Percentiles rank a stretch among this genome's conserved stretches.
Conservation (phyloP, 2,888 invertebrate species). For the Dryococelus australis region DNA sequence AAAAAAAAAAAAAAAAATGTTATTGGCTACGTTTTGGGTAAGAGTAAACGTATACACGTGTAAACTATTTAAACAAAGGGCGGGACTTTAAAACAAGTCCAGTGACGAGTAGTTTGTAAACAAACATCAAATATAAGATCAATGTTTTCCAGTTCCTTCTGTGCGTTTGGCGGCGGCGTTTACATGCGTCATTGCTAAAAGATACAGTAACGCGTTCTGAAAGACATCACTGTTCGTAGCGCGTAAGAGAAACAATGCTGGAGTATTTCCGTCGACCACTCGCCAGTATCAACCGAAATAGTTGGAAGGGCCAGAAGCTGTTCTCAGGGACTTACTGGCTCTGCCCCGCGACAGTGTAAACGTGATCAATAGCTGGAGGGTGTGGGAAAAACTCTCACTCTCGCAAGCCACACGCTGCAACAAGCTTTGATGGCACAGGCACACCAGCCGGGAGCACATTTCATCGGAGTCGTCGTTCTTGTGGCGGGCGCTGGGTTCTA, state of each 20-base stretch:
- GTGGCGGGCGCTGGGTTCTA: too few relatives aligned
- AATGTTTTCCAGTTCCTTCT: too few relatives aligned
- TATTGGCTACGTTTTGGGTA: too few relatives aligned
- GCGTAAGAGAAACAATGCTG: neutral
- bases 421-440: neutral
- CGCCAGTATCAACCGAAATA: slow-evolving; percentile 8
- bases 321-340: neutral
- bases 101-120: too few relatives aligned
- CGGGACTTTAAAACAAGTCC: too few relatives aligned
- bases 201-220: neutral
- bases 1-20: too few relatives aligned
- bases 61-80: too few relatives aligned
- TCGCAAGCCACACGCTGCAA: neutral
- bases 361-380: slow-evolving; percentile 16
- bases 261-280: neutral
- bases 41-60: too few relatives aligned
- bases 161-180: too few relatives aligned
- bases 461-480: too few relatives aligned
- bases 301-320: slow-evolving; percentile 8
- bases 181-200: neutral
- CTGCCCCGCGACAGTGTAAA: neutral
- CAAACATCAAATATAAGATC: too few relatives aligned
- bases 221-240: neutral
- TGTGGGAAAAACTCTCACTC: neutral
- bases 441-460: neutral